Base-by-base conservation (phyloP, 1,140 invertebrate genomes). In the Delia radicum region DNA sequence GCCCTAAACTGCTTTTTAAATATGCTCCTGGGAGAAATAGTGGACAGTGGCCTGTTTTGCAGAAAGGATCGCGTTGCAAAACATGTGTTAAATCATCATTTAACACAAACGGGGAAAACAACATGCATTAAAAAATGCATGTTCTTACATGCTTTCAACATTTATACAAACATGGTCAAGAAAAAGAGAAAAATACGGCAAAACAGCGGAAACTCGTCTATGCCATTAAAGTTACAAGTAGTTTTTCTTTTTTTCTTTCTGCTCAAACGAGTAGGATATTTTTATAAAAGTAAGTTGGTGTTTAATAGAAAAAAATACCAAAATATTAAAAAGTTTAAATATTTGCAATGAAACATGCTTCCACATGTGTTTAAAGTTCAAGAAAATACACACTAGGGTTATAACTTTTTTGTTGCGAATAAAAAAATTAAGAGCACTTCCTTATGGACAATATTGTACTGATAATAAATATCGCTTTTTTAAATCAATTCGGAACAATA, bases 51-150 rank as follows among this genome's bases (percentile, higher is more conserved):
- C 65, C 65, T 69, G 65, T 69, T 69, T 21, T 69, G 65, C 29
- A 69, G 37, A 69, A 69, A 69, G 65, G 65, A 69, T 69, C 65
- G 65, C 65, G 65, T 69, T 69, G 65, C 48, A 69, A 37, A 69
- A 69, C 65, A 69, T 69, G 65, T 69, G 65, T 69, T 69, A 69
- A 69, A 69, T 69, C 65, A 69, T 69, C 65, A 69, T 69, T 69
- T 69, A 69, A 69, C 65, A 69, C 65, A 69, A 69, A 69, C 65
- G 65, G 65, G 65, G 21, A 31, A 37, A 69, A 69, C 65, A 69
- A 69, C 31, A 69, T 69, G 65, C 65, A 69, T 69, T 69, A 69
- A 69, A 69, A 69, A 69, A 69, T 69, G 65, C 65, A 69, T 69
- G 65, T 69, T 69, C 65, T 69, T 69, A 37, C 65, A 69, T 69